Conservation (phyloP, 2,113 vertebrate species). For the Xiphorhynchus elegans region DNA sequence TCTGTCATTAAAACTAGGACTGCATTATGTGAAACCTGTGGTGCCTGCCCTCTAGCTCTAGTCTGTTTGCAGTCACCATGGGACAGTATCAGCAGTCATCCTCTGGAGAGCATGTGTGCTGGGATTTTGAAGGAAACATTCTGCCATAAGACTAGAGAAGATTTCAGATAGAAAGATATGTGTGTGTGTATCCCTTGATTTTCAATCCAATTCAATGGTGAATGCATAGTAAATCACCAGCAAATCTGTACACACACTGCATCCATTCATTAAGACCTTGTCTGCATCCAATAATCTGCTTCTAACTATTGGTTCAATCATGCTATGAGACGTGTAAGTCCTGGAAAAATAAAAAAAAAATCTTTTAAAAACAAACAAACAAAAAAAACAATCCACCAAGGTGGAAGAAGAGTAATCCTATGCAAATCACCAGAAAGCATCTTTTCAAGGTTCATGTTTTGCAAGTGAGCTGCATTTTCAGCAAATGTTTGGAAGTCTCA, state of each 20-base stretch:
- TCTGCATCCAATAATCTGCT: not conserved
- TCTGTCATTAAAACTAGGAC: not conserved
- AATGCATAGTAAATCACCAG: not conserved
- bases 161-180: not conserved
- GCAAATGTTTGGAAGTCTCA: not conserved
- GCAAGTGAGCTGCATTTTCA: not conserved
- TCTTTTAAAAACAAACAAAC: not conserved
- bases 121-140: not conserved
- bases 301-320: not conserved
- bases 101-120: not conserved
- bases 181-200: not conserved
- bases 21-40: not conserved
- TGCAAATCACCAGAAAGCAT: not conserved
- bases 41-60: not conserved
- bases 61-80: not conserved
- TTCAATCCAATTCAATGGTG: not conserved
- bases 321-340: not conserved
- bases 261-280: not conserved
- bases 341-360: not conserved
- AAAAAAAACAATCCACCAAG: rapidly evolving
- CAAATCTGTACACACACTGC: not conserved
- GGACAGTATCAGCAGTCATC: not conserved
- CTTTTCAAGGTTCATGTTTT: not conserved
- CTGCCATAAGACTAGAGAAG: not conserved
- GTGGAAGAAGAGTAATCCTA: not conserved